Evolutionary conservation across 2,113 vertebrate genomes (phyloP), one percentile per base, ranked within the genome.

Genomic region (Monarcha castaneiventris): DNA sequence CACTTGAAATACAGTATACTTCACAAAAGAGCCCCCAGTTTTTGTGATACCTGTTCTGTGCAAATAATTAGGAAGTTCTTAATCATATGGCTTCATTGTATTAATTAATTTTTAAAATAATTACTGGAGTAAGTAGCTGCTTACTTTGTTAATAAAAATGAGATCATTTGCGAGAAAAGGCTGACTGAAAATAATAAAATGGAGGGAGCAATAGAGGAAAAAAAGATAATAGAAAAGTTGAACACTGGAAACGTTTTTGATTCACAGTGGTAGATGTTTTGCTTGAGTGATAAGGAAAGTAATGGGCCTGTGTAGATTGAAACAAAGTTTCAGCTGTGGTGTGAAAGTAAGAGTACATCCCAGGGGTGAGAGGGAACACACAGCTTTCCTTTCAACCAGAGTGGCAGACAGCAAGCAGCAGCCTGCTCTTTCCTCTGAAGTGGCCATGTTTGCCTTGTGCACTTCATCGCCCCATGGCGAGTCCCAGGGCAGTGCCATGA

Each of bases 31-130:
- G 16, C 7, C 16, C 23, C 11, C 52, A 52, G 13, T 43, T 79
- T 86, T 14, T 56, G 21, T 75, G 52, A 3, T 94, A 33, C 19
- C 61, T 81, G 5, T 71, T 81, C 35, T 39, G 1, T 87, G 48
- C 30, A 79, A 72, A 71, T 87, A 91, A 89, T 91, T 71, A 88
- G 78, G 56, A 51, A 41, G 7, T 54, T 91, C 30, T 23, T 84
- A 71, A 84, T 84, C 26, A 10, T 63, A 32, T 23, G 35, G 33
- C 32, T 78, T 84, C n/a, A 32, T 54, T 79, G 17, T 89, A 73
- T 95, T 93, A 84, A 72, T 64, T 93, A 55, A 69, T 75, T 91
- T 89, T 68, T 14, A 68, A 72, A 73, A 61, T 77, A 90, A 52
- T 94, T 89, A 29, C 18, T 56, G 8, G 56, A 33, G 19, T 89